Conservation (phyloP, 1,140 invertebrate genomes). For the Phocides pigmalion region DNA sequence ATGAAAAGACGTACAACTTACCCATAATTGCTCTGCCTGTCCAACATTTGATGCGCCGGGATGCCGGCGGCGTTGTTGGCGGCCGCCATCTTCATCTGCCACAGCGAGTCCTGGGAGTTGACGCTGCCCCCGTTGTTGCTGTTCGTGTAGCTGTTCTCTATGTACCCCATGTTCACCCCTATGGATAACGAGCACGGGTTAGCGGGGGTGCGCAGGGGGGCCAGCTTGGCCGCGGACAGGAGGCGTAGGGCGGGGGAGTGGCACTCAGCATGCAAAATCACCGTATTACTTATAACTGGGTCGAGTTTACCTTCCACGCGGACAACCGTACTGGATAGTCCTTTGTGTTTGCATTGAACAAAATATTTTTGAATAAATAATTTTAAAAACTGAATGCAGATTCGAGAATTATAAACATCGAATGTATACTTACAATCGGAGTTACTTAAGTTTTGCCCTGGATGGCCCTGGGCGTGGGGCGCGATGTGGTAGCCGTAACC, state of each 20-base stretch:
- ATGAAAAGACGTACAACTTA: too few species aligned
- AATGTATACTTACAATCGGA: slow-evolving; percentile 87
- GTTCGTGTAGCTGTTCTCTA: slow-evolving; percentile 96
- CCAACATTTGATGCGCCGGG: slow-evolving; percentile 83
- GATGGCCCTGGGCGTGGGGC: slow-evolving; percentile 68
- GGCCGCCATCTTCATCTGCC: slow-evolving; percentile 95
- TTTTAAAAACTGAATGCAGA: slow-evolving; percentile 21
- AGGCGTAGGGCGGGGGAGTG: neutral
- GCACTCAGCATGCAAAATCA: slow-evolving; percentile 44
- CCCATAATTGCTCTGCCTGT: slow-evolving; percentile 87
- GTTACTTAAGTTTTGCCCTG: slow-evolving; percentile 87
- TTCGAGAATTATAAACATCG: slow-evolving; percentile 2
- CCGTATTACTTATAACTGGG: slow-evolving; percentile 35
- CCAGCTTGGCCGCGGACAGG: neutral
- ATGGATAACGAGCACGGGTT: slow-evolving; percentile 35
- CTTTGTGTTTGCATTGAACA: slow-evolving; percentile 70
- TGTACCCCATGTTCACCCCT: slow-evolving; percentile 92
- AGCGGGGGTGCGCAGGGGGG: neutral
- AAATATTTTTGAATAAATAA: slow-evolving; percentile 49
- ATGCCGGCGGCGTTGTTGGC: slow-evolving; percentile 85
- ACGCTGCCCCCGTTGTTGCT: slow-evolving; percentile 96
- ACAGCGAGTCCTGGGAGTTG: slow-evolving; percentile 96
- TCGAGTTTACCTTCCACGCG: slow-evolving; percentile 68
- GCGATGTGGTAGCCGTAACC: slow-evolving; percentile 92
- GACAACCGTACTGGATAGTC: slow-evolving; percentile 67